phyloP scores from a whole-genome alignment of 2,888 invertebrate genomes.

The Parasteatoda lunata region DNA sequence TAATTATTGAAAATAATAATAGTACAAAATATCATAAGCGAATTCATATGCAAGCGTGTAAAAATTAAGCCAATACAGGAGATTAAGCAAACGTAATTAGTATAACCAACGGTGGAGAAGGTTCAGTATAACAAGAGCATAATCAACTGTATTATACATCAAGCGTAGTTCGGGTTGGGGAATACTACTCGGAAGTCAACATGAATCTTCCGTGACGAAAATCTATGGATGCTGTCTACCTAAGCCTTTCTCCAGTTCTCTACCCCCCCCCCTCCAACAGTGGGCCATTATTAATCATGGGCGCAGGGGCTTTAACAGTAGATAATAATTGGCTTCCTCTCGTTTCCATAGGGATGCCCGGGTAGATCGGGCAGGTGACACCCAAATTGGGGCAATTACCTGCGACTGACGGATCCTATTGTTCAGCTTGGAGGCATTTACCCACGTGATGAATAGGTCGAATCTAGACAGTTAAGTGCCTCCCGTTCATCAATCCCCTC shows the following conservation, averaged over 20 bases:
- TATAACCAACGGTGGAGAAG: constrained; percentile 10
- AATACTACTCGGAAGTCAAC: constrained; percentile 47
- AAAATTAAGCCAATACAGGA: no score
- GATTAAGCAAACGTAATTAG: constrained; percentile 63
- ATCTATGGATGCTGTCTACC: constrained; percentile 63
- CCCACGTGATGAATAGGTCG: constrained; percentile 64
- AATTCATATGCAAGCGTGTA: no score
- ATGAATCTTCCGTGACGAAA: constrained; percentile 61
- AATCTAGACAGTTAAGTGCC: constrained; percentile 62
- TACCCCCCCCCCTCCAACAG: constrained; percentile 10
- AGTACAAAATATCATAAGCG: no score
- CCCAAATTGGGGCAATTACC: constrained; percentile 69
- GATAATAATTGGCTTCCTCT: constrained; percentile 68
- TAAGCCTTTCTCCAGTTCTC: constrained; percentile 26
- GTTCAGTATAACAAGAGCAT: constrained; percentile 51
- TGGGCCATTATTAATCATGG: constrained; percentile 60
- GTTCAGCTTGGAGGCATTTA: constrained; percentile 59
- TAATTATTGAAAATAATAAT: no score
- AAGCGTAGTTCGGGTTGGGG: constrained; percentile 28
- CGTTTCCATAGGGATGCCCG: constrained; percentile 63
- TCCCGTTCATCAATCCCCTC: constrained; percentile 58
- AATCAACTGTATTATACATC: constrained; percentile 63
- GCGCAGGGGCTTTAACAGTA: constrained; percentile 58
- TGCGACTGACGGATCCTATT: constrained; percentile 67
- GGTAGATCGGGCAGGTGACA: constrained; percentile 66